Evolutionary conservation across 2,797 vertebrate genomes (phyloP).

Genomic region (Sebastes cheni): DNA sequence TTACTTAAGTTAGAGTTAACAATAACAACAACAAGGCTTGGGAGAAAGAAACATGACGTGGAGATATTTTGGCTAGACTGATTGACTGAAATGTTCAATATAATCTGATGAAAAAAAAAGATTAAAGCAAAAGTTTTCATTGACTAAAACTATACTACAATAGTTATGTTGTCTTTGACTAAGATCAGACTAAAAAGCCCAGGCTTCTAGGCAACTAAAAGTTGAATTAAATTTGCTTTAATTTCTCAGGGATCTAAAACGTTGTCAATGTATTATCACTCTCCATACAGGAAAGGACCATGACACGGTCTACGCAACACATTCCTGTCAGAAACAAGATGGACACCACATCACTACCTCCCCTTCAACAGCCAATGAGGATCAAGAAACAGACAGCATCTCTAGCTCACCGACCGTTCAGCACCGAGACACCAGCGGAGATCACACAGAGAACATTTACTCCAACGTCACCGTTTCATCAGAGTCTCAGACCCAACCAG

Average conservation of each 20-base stretch:
- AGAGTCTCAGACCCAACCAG: neutral
- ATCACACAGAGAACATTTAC: neutral
- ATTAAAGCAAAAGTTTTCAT: neutral
- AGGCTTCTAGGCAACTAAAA: neutral
- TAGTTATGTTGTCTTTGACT: neutral
- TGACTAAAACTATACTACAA: neutral
- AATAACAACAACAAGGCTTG: too few species aligned
- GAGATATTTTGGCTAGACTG: neutral
- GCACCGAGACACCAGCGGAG: neutral
- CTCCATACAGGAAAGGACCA: slow-evolving; percentile 28
- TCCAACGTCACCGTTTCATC: neutral
- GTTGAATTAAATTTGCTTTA: neutral
- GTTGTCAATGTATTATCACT: neutral
- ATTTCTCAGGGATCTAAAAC: neutral
- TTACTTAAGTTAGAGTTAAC: too few species aligned
- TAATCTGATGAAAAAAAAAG: too few species aligned
- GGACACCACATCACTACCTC: neutral
- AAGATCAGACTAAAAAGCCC: neutral
- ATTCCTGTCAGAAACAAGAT: neutral
- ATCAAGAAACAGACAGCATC: neutral
- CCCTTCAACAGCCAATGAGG: neutral
- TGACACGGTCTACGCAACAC: neutral
- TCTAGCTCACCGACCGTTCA: neutral
- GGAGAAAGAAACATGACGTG: neutral
- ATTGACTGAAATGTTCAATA: neutral